Conservation (phyloP, 2,113 vertebrate species). For the Centrocercus urophasianus region DNA sequence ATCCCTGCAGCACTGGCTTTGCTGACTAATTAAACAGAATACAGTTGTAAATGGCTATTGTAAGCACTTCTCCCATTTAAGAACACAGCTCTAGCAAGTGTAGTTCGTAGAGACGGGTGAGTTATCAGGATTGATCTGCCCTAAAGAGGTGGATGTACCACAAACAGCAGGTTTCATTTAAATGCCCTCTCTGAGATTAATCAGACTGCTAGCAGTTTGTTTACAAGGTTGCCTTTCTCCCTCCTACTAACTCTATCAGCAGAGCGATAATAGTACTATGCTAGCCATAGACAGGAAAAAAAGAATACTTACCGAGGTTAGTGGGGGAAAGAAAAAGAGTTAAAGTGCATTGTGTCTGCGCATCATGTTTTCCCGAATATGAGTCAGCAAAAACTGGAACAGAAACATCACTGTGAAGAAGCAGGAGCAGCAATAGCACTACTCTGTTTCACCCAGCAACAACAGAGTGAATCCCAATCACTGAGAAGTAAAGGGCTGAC, state of each 20-base stretch:
- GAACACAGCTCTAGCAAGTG: slow-evolving; percentile 67
- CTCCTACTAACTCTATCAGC: not conserved
- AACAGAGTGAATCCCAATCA: slow-evolving; percentile 47
- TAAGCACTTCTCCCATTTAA: slow-evolving; percentile 73
- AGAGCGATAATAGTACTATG: not conserved
- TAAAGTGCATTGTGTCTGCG: not conserved
- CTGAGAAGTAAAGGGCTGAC: slow-evolving; percentile 41
- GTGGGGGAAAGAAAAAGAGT: slow-evolving; percentile 16
- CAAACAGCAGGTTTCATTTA: slow-evolving; percentile 38
- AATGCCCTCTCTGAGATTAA: slow-evolving; percentile 14
- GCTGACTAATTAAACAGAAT: slow-evolving; percentile 79
- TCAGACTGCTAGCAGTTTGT: not conserved
- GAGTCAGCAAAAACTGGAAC: slow-evolving; percentile 69
- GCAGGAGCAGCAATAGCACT: slow-evolving; percentile 45
- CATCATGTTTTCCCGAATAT: slow-evolving; percentile 38
- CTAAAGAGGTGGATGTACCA: slow-evolving; percentile 1
- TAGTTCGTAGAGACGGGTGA: slow-evolving; percentile 14
- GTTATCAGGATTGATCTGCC: slow-evolving; percentile 45
- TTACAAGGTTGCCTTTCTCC: not conserved
- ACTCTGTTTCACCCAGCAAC: slow-evolving; percentile 64
- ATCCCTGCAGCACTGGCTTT: slow-evolving; percentile 72
- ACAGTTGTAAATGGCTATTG: slow-evolving; percentile 74
- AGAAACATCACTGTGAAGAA: slow-evolving; percentile 31
- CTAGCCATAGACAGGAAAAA: slow-evolving; percentile 29
- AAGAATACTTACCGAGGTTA: slow-evolving; percentile 5